phyloP scores from a whole-genome alignment of 2,888 invertebrate species.

The Nipponacmea schrenckii region DNA sequence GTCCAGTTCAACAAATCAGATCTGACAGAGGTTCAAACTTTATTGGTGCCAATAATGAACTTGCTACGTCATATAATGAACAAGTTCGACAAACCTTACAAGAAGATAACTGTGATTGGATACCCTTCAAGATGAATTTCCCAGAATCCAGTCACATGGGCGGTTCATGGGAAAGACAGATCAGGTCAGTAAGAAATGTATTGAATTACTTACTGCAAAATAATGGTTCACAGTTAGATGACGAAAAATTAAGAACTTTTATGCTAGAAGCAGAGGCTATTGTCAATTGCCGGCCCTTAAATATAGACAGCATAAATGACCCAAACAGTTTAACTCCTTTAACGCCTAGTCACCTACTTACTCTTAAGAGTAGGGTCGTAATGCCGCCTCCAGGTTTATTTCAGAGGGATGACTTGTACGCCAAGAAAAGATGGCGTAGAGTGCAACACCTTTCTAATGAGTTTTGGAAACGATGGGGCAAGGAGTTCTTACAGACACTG shows the following conservation, averaged over 20 bases:
- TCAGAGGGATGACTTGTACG: slow-evolving; percentile 4
- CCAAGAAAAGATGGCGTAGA: slow-evolving; percentile 14
- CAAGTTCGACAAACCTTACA: neutral
- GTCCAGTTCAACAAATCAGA: slow-evolving; percentile 30
- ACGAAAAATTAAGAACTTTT: slow-evolving; percentile 29
- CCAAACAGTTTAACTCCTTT: slow-evolving; percentile 23
- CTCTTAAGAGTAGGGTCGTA: neutral
- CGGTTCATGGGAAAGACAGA: slow-evolving; percentile 21
- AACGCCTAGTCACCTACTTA: slow-evolving; percentile 32
- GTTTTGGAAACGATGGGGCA: slow-evolving; percentile 19
- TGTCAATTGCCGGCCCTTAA: slow-evolving; percentile 32
- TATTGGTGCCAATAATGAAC: slow-evolving; percentile 28
- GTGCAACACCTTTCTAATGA: slow-evolving; percentile 13
- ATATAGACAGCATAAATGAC: slow-evolving; percentile 20
- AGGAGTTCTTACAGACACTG: slow-evolving; percentile 16
- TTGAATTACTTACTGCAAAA: neutral
- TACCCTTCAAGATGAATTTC: slow-evolving; percentile 11
- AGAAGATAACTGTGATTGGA: slow-evolving; percentile 9
- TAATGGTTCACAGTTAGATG: slow-evolving; percentile 17
- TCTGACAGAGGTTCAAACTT: slow-evolving; percentile 39
- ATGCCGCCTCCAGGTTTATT: slow-evolving; percentile 15
- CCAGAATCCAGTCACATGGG: slow-evolving; percentile 17
- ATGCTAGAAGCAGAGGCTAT: slow-evolving; percentile 33
- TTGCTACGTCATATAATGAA: slow-evolving; percentile 12
- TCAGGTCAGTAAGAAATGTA: slow-evolving; percentile 14